Conservation (phyloP, 2,888 invertebrate genomes). For the Parascotia fuliginaria region DNA sequence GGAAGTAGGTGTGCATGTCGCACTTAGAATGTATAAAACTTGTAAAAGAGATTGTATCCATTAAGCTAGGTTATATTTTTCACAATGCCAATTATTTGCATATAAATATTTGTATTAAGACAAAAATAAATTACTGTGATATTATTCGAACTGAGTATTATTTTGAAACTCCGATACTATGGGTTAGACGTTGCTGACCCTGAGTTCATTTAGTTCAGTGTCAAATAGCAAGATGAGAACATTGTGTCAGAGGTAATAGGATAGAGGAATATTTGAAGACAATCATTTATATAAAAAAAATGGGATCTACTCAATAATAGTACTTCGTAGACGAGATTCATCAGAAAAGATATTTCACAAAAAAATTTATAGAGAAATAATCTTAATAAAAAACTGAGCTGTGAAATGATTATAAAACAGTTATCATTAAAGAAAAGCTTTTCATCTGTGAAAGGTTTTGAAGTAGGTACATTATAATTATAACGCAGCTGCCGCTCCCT, state of each 20-base stretch:
- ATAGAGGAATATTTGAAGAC: too few species aligned
- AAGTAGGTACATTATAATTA: background rate
- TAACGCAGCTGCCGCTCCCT: background rate
- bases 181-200: too few species aligned
- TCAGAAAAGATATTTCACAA: too few species aligned
- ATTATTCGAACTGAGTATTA: background rate
- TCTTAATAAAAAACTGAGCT: background rate
- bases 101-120: slow-evolving; percentile 3
- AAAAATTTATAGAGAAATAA: too few species aligned
- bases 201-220: too few species aligned
- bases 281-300: too few species aligned
- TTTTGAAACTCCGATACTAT: too few species aligned
- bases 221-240: too few species aligned
- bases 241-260: too few species aligned
- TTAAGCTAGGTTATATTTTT: slow-evolving; percentile 11
- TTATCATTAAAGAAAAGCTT: background rate
- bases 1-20: slow-evolving; percentile 72
- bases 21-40: slow-evolving; percentile 20
- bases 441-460: background rate
- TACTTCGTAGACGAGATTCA: too few species aligned
- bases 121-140: slow-evolving; percentile 14
- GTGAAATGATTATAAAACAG: background rate
- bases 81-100: background rate
- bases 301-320: too few species aligned
- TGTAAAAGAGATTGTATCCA: background rate